Conservation (phyloP, 2,888 invertebrate species). For the Drosophila neoperkinsi region DNA sequence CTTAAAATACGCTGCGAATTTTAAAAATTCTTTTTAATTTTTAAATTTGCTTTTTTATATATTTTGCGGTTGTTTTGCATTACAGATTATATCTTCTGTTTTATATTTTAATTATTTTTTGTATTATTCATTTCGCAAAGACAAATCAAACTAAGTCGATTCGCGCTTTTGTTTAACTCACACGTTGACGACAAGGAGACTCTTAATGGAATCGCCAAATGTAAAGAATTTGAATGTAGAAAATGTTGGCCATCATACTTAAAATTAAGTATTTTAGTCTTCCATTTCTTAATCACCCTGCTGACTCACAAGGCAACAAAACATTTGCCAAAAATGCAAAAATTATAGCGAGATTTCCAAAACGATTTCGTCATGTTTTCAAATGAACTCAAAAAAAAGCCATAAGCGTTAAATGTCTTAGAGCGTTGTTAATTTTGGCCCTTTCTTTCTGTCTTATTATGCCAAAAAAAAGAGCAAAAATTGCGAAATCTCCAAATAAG, state of each 20-base stretch:
- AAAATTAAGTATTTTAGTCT: background rate
- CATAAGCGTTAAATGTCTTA: conserved; percentile 45
- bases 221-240: background rate
- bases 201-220: background rate
- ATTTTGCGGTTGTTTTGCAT: background rate
- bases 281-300: background rate
- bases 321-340: conserved; percentile 18
- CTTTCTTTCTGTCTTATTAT: conserved; percentile 32
- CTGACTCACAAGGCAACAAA: conserved; percentile 1
- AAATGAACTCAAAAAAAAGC: conserved; percentile 36
- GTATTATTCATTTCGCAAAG: background rate
- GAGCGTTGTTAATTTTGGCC: conserved; percentile 46
- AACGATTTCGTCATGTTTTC: conserved; percentile 24
- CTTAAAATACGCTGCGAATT: too few species aligned
- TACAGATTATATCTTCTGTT: background rate
- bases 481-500: conserved; percentile 32
- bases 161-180: background rate
- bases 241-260: background rate
- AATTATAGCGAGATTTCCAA: conserved; percentile 25
- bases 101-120: background rate
- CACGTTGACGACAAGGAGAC: background rate
- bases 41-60: background rate
- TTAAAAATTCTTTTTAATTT: background rate
- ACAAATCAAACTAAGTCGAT: background rate
- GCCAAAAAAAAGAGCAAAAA: conserved; percentile 41